Evolutionary conservation across 1,140 invertebrate genomes (phyloP), one percentile per base, ranked within the genome.

Genomic region (Asbolus verrucosus): DNA sequence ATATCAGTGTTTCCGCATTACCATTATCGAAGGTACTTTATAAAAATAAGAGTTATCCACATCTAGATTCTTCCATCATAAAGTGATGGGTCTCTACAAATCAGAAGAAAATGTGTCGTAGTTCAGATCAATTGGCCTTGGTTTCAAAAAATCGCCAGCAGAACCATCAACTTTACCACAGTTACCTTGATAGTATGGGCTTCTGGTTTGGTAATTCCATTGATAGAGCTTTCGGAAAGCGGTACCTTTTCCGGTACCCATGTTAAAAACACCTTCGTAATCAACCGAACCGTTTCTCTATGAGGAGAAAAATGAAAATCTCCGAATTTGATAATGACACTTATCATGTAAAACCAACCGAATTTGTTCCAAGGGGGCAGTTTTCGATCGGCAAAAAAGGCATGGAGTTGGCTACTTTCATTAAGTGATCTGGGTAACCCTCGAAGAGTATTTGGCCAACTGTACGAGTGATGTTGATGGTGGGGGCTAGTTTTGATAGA

Each of bases 401-500:
- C 54, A 73, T 81, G 84, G 43, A 85, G 36, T 86, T 83, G 0
- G 86, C 89, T 27, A 92, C 76, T 14, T 88, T 86, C 24, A 94
- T 84, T 9, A 94, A 76, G 0, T 83, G 72, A 77, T 95, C 92
- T 0, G 84, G 81, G 73, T 92, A 94, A 0, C 93, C 93, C 0
- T 89, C 86, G 77, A 94, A 94, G 0, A 94, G 80, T 6, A 94
- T 79, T 72, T 95, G 87, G n/a, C 87, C 82, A 0, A 90, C 89
- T 0, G 85, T 86, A 75, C 88, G 91, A 0, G 83, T 85, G 0
- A 91, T 82, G 1, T 85, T 82, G n/a, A 92, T 21, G 89, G 79
- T 14, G 81, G 79, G 38, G 87, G 84, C 2, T 81, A 80, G 43
- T 84, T 83, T 75, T 84, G 76, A 2, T 80, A 82, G 6, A 90